These are phyloP conservation scores for Bhutanitis thaidina DNA, from an alignment of 2,888 invertebrate species.

Conservation along the genomic window DNA sequence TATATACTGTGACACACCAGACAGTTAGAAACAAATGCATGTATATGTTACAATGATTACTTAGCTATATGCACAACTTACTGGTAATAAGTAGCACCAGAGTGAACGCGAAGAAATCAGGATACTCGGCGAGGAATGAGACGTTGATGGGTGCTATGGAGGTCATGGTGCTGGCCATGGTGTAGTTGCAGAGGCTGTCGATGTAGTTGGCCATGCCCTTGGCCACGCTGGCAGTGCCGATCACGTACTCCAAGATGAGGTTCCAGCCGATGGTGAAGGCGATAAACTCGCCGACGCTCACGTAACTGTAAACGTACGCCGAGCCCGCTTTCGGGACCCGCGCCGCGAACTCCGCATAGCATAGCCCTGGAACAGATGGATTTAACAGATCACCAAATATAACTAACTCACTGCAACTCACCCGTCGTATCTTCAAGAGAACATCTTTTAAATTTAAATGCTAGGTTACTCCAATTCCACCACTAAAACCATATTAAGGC, in stretches of 20 bases:
- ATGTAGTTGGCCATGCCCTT: slow-evolving; percentile 88
- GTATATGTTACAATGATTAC: too few species aligned
- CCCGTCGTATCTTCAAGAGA: too few species aligned
- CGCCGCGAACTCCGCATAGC: slow-evolving; percentile 95
- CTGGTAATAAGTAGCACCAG: slow-evolving; percentile 85
- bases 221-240: slow-evolving; percentile 90
- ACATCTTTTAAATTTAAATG: too few species aligned
- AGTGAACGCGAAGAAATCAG: slow-evolving; percentile 88
- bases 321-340: slow-evolving; percentile 94
- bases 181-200: slow-evolving; percentile 84
- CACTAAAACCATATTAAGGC: too few species aligned
- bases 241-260: slow-evolving; percentile 92
- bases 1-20: too few species aligned
- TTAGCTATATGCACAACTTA: slow-evolving; percentile 57
- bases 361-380: slow-evolving; percentile 80
- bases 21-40: too few species aligned
- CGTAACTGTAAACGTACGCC: slow-evolving; percentile 95
- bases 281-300: slow-evolving; percentile 93
- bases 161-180: slow-evolving; percentile 83
- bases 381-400: too few species aligned
- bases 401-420: slow-evolving; percentile 81
- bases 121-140: slow-evolving; percentile 84
- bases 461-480: too few species aligned
- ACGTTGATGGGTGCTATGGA: slow-evolving; percentile 83
- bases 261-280: slow-evolving; percentile 98